Evolutionary conservation across 2,113 vertebrate genomes (phyloP).

Genomic region (Takifugu bimaculatus): DNA sequence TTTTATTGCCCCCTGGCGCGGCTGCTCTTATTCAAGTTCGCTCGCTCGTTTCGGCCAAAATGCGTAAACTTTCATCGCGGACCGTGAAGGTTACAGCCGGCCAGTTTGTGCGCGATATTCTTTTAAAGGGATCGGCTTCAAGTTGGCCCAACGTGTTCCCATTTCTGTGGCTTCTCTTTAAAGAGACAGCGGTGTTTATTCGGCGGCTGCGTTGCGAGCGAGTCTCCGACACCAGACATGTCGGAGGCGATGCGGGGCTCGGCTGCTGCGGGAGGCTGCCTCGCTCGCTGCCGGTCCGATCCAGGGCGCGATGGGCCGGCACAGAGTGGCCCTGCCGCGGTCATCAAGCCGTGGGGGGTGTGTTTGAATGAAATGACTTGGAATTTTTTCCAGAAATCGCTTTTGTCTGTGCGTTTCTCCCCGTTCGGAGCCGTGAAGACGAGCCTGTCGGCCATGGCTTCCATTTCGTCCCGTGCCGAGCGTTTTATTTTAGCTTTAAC

Average conservation of each 20-base stretch:
- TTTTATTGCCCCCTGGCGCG: background rate
- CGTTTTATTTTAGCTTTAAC: slow-evolving; percentile 32
- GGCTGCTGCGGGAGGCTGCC: slow-evolving; percentile 16
- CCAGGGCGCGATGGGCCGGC: slow-evolving; percentile 3
- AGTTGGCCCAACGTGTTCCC: slow-evolving; percentile 29
- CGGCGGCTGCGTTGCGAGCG: slow-evolving; percentile 46
- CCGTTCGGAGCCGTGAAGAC: slow-evolving; percentile 57
- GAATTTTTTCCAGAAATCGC: slow-evolving; percentile 37
- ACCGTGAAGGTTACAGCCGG: slow-evolving; percentile 50
- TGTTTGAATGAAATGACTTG: slow-evolving; percentile 14
- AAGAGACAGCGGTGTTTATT: slow-evolving; percentile 61
- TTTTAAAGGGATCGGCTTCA: slow-evolving; percentile 2
- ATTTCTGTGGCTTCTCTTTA: slow-evolving; percentile 30
- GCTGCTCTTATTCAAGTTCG: slow-evolving; percentile 61
- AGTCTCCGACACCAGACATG: slow-evolving; percentile 64
- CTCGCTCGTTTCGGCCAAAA: slow-evolving; percentile 59
- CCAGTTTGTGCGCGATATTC: slow-evolving; percentile 13
- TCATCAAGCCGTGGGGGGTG: slow-evolving; percentile 11
- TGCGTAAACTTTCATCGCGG: slow-evolving; percentile 69
- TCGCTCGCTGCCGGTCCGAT: slow-evolving; percentile 10
- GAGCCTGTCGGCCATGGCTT: slow-evolving; percentile 71
- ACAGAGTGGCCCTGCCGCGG: background rate
- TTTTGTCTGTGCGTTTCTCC: slow-evolving; percentile 10
- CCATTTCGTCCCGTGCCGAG: slow-evolving; percentile 66
- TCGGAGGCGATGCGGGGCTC: slow-evolving; percentile 33